Evolutionary conservation across 2,888 invertebrate genomes (phyloP).

Genomic region (Elaeidobius kamerunicus): DNA sequence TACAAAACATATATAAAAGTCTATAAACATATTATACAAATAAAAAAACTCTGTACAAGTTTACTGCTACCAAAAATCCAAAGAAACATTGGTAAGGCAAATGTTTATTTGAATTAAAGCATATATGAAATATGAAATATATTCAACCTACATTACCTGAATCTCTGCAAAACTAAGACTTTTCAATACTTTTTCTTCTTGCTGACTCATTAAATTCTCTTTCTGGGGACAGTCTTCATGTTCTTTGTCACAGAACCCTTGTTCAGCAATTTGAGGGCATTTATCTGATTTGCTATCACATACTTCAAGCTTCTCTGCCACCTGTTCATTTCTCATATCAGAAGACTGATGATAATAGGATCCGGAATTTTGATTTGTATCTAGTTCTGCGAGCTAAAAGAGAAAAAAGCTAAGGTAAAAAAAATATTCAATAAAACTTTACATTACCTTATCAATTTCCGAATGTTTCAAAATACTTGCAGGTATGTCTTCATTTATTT

Average conservation of each 20-base stretch:
- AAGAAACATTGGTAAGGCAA: too few species aligned
- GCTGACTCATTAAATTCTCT: background rate
- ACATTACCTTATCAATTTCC: background rate
- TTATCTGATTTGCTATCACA: conserved; percentile 11
- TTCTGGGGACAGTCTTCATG: conserved; percentile 6
- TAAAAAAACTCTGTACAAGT: background rate
- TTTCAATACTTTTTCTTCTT: background rate
- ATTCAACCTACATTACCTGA: conserved; percentile 4
- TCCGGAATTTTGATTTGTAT: background rate
- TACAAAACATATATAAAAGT: too few species aligned
- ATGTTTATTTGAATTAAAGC: too few species aligned
- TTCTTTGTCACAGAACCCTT: conserved; percentile 15
- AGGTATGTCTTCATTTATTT: background rate
- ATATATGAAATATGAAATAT: background rate
- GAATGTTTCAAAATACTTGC: background rate
- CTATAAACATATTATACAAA: too few species aligned
- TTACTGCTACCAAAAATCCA: too few species aligned
- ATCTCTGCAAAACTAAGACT: conserved; percentile 8
- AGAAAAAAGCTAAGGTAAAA: too few species aligned
- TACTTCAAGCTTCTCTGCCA: background rate
- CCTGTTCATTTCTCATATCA: background rate
- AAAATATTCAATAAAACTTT: too few species aligned
- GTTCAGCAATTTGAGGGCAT: conserved; percentile 8
- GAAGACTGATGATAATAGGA: background rate
- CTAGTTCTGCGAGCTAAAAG: background rate